A percentile compares a stretch with the other conserved stretches of the same genome.
phyloP scores from a whole-genome alignment of 2,113 vertebrate genomes.

The Scytalopus superciliaris region DNA sequence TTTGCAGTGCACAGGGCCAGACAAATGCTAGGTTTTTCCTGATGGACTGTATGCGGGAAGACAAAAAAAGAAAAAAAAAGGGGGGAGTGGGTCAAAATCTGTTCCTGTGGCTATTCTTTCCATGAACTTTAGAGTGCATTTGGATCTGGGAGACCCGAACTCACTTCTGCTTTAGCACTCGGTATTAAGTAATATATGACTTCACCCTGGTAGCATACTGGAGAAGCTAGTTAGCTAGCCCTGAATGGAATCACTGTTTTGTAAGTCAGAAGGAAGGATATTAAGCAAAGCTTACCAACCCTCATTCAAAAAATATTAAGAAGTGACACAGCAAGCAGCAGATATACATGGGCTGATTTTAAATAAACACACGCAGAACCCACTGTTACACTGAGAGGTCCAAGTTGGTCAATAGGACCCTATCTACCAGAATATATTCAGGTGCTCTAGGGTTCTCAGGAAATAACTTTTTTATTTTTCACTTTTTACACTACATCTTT shows the following conservation, averaged over 20 bases:
- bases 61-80: background rate
- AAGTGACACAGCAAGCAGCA: background rate
- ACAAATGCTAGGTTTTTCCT: fast-evolving
- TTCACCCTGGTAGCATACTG: background rate
- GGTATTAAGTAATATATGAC: background rate
- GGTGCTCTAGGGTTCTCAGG: background rate
- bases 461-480: background rate
- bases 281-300: background rate
- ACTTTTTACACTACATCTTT: background rate
- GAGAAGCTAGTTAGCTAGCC: background rate
- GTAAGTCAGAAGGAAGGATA: background rate
- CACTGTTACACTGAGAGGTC: background rate
- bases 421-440: background rate
- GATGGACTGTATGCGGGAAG: background rate
- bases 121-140: background rate
- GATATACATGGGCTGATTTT: background rate
- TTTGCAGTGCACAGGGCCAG: background rate
- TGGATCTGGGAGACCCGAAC: background rate
- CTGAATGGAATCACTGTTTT: background rate
- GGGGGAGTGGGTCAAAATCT: fast-evolving
- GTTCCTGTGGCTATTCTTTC: background rate
- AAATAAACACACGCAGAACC: background rate
- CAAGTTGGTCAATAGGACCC: background rate
- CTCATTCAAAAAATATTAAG: background rate
- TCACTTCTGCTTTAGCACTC: background rate